A percentile compares a stretch with the other conserved stretches of the same genome.
phyloP scores from a whole-genome alignment of 2,113 vertebrate genomes.

The Mustelus asterias region DNA sequence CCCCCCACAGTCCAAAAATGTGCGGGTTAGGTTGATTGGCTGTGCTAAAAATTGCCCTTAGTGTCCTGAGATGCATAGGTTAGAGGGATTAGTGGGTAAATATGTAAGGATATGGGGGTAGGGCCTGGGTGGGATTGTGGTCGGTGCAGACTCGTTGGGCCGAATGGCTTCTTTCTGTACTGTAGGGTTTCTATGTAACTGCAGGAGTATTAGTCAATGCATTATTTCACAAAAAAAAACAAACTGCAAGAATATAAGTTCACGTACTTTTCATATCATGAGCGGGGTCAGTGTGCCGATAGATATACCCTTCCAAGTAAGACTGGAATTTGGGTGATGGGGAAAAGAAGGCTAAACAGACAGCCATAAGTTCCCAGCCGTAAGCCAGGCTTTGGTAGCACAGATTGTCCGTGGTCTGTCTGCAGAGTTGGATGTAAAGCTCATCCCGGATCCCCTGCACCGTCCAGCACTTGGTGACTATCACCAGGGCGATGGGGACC shows the following conservation, averaged over 20 bases:
- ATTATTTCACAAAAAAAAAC: background rate
- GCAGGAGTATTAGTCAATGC: background rate
- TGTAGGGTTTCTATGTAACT: too few species aligned
- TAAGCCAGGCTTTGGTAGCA: constrained; percentile 67
- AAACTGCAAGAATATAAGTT: constrained; percentile 40
- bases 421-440: constrained; percentile 77
- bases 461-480: constrained; percentile 81
- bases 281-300: constrained; percentile 71
- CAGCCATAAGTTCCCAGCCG: constrained; percentile 84
- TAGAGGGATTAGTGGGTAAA: too few species aligned
- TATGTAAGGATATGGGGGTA: too few species aligned
- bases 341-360: constrained; percentile 79
- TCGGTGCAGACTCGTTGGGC: too few species aligned
- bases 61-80: too few species aligned
- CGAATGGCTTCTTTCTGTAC: too few species aligned
- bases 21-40: too few species aligned
- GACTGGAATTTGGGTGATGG: constrained; percentile 84
- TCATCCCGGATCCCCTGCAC: constrained; percentile 75
- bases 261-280: constrained; percentile 78
- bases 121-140: too few species aligned
- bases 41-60: too few species aligned
- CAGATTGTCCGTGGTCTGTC: constrained; percentile 78
- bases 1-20: too few species aligned
- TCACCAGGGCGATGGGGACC: constrained; percentile 67
- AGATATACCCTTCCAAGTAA: constrained; percentile 85